phyloP scores from a whole-genome alignment of 2,888 invertebrate genomes.

The Drosophila limbata region DNA sequence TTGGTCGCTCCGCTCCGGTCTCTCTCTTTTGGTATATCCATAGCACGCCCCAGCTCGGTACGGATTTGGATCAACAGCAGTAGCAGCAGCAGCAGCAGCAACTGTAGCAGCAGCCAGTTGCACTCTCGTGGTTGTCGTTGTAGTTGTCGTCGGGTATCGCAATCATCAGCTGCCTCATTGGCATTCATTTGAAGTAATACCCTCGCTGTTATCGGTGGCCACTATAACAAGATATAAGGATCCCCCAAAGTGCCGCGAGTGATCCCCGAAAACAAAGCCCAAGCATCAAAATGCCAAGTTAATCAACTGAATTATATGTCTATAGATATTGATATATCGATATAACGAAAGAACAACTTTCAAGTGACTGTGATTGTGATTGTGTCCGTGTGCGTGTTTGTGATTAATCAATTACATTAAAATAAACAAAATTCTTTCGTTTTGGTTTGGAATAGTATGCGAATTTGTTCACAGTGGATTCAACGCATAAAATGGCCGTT shows the following conservation, averaged over 20 bases:
- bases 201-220: conserved; percentile 18
- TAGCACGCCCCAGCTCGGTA: conserved; percentile 64
- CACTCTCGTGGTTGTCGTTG: conserved; percentile 52
- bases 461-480: conserved; percentile 86
- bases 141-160: conserved; percentile 61
- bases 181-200: conserved; percentile 66
- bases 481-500: conserved; percentile 86
- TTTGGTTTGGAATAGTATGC: conserved; percentile 84
- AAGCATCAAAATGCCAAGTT: conserved; percentile 14
- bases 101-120: conserved; percentile 57
- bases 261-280: conserved; percentile 3
- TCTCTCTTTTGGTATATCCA: conserved; percentile 58
- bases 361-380: conserved; percentile 48
- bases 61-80: conserved; percentile 67
- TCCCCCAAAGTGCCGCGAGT: conserved; percentile 40
- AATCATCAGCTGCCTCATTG: conserved; percentile 73
- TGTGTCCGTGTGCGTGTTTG: conserved; percentile 21
- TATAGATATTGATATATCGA: conserved; percentile 1
- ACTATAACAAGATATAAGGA: conserved; percentile 33
- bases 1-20: conserved; percentile 28
- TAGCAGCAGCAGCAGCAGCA: conserved; percentile 26
- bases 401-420: background rate
- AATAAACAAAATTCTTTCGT: conserved; percentile 67
- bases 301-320: conserved; percentile 10
- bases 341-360: conserved; percentile 2